Conservation (phyloP, 35 echinoderm and acorn worm genomes). For the Diadema setosum region DNA sequence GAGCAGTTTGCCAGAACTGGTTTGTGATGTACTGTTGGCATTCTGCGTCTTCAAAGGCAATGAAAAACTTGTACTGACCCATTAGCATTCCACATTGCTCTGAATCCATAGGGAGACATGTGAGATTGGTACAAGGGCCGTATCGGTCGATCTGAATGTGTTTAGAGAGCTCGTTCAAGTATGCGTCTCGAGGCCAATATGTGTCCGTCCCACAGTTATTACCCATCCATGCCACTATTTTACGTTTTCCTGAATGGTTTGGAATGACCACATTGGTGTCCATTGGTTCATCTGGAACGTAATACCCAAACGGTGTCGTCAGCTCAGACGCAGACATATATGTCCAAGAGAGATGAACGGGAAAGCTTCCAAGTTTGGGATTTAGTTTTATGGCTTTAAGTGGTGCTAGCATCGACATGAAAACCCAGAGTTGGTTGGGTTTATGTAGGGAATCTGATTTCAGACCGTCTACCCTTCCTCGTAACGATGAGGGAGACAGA, state of each 20-base stretch:
- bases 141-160: slow-evolving; percentile 63
- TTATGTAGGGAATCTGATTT: background rate
- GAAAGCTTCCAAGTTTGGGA: slow-evolving; percentile 17
- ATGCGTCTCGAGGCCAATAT: slow-evolving; percentile 78
- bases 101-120: slow-evolving; percentile 71
- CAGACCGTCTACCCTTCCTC: slow-evolving; percentile 28
- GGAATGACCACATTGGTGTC: background rate
- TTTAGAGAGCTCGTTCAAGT: slow-evolving; percentile 49
- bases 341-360: slow-evolving; percentile 62
- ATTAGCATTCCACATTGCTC: slow-evolving; percentile 64
- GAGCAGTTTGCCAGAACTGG: slow-evolving; percentile 70
- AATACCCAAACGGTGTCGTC: slow-evolving; percentile 53
- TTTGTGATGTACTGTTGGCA: slow-evolving; percentile 78
- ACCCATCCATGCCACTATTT: slow-evolving; percentile 85
- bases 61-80: slow-evolving; percentile 83
- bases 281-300: background rate
- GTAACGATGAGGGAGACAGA: slow-evolving; percentile 61
- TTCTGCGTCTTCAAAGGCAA: slow-evolving; percentile 80
- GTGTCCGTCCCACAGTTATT: slow-evolving; percentile 76
- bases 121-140: slow-evolving; percentile 78
- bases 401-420: slow-evolving; percentile 61
- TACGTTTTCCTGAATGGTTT: slow-evolving; percentile 11
- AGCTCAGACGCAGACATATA: slow-evolving; percentile 43
- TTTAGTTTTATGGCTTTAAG: slow-evolving; percentile 55
- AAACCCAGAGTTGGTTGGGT: slow-evolving; percentile 61